Percentiles rank a stretch among this genome's conserved stretches.
phyloP scores from a whole-genome alignment of 2,888 invertebrate genomes.

The Hypselothyrea guttata region DNA sequence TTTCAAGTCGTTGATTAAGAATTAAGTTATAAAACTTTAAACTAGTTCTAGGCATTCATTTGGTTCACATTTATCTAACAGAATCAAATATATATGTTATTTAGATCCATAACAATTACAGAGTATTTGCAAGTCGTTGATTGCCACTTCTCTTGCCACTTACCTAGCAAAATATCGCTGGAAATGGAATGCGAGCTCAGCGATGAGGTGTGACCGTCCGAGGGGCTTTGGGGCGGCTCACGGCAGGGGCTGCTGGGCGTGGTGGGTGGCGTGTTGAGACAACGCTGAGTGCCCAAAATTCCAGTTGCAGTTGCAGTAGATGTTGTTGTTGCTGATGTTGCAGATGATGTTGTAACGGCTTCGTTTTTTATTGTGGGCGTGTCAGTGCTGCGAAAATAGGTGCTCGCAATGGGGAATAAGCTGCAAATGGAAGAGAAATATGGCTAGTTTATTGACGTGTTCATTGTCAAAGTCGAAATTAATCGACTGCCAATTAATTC shows the following conservation, averaged over 20 bases:
- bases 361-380: constrained; percentile 20
- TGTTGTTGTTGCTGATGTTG: constrained; percentile 20
- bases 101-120: no score
- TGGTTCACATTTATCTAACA: no score
- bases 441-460: constrained; percentile 4
- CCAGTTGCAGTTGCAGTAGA: constrained; percentile 21
- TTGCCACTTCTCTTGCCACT: constrained; percentile 41
- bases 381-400: constrained; percentile 27
- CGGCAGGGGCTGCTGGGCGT: constrained; percentile 79
- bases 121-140: neutral
- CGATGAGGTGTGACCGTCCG: constrained; percentile 80
- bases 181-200: constrained; percentile 80
- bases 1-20: no score
- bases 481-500: constrained; percentile 29
- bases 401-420: constrained; percentile 20
- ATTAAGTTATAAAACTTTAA: no score
- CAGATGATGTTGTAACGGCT: constrained; percentile 13
- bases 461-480: constrained; percentile 28
- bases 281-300: constrained; percentile 46
- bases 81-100: no score
- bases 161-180: constrained; percentile 81
- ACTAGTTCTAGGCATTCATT: no score
- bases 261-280: constrained; percentile 76
- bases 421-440: constrained; percentile 14
- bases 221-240: constrained; percentile 80